These are phyloP conservation scores for Thryonomys swinderianus DNA, from an alignment of 2,113 vertebrate genomes.

Conservation along the genomic window DNA sequence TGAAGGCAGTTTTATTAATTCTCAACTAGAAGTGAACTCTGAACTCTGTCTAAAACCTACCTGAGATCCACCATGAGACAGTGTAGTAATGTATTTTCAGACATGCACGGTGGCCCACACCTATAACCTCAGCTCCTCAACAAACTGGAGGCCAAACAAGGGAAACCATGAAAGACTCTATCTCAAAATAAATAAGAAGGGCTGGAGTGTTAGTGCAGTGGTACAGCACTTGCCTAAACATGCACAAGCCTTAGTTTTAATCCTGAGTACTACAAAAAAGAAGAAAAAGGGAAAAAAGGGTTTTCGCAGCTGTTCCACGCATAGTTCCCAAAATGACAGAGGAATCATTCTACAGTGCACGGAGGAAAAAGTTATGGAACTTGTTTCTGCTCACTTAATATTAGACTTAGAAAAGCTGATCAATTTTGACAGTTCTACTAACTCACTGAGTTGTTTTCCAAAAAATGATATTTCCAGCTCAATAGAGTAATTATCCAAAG, in stretches of 20 bases:
- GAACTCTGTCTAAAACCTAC: neutral
- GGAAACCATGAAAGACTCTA: neutral
- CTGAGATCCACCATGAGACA: neutral
- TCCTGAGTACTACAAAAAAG: neutral
- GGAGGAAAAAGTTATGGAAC: conserved; percentile 64
- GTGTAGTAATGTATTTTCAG: neutral
- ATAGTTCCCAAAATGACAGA: conserved; percentile 6
- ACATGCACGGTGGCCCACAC: neutral
- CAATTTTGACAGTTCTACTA: conserved; percentile 82
- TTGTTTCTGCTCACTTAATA: conserved; percentile 76
- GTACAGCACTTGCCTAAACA: neutral
- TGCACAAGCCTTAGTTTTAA: neutral
- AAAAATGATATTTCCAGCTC: conserved; percentile 82
- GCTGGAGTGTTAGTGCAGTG: neutral
- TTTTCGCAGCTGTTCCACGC: neutral
- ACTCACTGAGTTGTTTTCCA: conserved; percentile 81
- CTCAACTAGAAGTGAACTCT: neutral
- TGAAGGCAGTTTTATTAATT: neutral
- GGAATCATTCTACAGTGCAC: neutral
- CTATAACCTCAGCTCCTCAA: neutral
- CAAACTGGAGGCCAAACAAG: neutral
- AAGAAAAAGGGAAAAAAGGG: neutral
- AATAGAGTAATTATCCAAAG: conserved; percentile 86
- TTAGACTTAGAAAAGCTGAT: conserved; percentile 80
- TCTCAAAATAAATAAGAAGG: neutral